Conservation (phyloP, 2,797 vertebrate species). For the Gallinago solitaria region DNA sequence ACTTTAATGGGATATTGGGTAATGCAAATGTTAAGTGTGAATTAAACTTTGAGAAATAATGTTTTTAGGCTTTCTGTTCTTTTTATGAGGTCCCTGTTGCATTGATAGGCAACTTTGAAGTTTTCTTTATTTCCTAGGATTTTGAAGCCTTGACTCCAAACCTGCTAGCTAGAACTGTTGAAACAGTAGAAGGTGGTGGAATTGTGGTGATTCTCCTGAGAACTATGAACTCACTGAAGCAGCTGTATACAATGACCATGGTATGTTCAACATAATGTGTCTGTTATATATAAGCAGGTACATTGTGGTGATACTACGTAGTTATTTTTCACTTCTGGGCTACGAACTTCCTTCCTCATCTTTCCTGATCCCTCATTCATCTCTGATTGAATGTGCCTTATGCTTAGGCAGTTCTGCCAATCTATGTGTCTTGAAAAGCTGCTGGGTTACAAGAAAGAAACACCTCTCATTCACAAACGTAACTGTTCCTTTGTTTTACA, state of each 20-base stretch:
- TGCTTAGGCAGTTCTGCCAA: not conserved
- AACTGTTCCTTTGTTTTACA: not conserved
- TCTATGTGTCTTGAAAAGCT: not conserved
- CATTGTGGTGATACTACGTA: not conserved
- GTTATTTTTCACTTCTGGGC: not conserved
- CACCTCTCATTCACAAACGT: not conserved
- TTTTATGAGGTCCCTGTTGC: not conserved
- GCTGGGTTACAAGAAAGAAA: not conserved
- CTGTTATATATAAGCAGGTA: not conserved
- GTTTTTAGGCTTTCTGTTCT: not conserved
- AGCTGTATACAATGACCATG: slow-evolving; percentile 98
- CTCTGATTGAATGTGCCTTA: not conserved
- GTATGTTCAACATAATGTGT: slow-evolving; percentile 39
- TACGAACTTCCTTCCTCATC: not conserved
- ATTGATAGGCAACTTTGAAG: not conserved
- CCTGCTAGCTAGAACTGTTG: slow-evolving; percentile 91
- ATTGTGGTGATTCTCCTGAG: slow-evolving; percentile 92
- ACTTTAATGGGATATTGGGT: not conserved
- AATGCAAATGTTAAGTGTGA: not conserved
- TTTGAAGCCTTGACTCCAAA: slow-evolving; percentile 97
- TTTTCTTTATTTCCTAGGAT: slow-evolving; percentile 78
- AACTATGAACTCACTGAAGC: slow-evolving; percentile 94
- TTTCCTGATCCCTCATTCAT: not conserved
- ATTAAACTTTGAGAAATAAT: not conserved
- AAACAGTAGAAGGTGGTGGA: slow-evolving; percentile 96